A percentile compares a stretch with the other conserved stretches of the same genome.
Conservation (phyloP, 2,888 invertebrate genomes). For the Rhorus exstirpatorius region DNA sequence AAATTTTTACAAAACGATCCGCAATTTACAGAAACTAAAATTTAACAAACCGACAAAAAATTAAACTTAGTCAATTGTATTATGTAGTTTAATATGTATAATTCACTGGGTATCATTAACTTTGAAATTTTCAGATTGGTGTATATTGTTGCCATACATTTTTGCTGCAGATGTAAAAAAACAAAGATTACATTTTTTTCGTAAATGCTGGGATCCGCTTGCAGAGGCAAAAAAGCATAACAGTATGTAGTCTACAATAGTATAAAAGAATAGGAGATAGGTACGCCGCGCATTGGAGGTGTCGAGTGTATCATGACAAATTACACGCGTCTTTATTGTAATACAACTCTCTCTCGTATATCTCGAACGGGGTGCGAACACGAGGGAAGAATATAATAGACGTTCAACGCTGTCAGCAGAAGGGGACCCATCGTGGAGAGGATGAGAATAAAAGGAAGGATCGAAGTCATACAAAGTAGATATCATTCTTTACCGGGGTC, state of each 20-base stretch:
- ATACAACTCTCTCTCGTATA: conserved; percentile 75
- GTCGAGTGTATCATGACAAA: conserved; percentile 79
- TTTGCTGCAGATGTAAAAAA: not conserved
- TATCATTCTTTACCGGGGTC: not conserved
- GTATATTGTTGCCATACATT: not conserved
- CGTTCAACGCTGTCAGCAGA: conserved; percentile 21
- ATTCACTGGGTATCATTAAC: too few species aligned
- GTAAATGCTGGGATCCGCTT: not conserved
- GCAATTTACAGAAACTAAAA: too few species aligned
- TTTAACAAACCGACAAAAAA: too few species aligned
- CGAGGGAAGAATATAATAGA: conserved; percentile 70
- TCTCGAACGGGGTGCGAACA: conserved; percentile 69
- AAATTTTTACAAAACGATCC: too few species aligned
- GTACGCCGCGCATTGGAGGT: conserved; percentile 37
- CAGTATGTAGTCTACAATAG: not conserved
- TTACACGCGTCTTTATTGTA: conserved; percentile 81
- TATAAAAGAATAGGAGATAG: conserved; percentile 42
- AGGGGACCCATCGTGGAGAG: not conserved
- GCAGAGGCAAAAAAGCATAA: conserved; percentile 1
- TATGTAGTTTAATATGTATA: too few species aligned
- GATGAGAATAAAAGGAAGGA: conserved; percentile 3
- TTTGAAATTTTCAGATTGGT: not conserved
- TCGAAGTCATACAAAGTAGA: conserved; percentile 24
- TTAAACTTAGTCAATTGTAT: too few species aligned
- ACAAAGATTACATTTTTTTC: not conserved